Percentiles rank a stretch among this genome's conserved stretches.
Conservation (phyloP, 2,888 invertebrate genomes). For the Sussaba pulchella region DNA sequence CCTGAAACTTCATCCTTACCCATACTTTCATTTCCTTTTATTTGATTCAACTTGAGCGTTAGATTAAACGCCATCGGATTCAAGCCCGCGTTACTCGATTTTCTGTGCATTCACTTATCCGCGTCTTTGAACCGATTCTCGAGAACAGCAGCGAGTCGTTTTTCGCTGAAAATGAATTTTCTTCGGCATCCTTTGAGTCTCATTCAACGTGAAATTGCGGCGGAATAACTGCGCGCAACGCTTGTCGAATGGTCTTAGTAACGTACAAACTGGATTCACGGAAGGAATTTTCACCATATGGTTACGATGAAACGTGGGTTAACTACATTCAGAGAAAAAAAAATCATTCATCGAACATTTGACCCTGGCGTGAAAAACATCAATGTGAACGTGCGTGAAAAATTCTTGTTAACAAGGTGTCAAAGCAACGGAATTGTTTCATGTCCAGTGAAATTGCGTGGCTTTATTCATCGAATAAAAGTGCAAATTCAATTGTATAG, state of each 20-base stretch:
- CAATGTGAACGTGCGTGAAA: background rate
- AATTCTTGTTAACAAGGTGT: background rate
- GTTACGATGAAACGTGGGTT: too few relatives aligned
- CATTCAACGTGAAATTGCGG: conserved; percentile 18
- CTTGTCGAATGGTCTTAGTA: background rate
- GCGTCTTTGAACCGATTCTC: too few relatives aligned
- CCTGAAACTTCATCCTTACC: conserved; percentile 23
- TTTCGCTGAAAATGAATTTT: conserved; percentile 25
- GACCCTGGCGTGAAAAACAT: background rate
- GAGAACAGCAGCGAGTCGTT: too few relatives aligned
- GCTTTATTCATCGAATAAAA: background rate
- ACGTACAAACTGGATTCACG: background rate
- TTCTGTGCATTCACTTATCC: conserved; percentile 7
- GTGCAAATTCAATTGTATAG: conserved; percentile 36
- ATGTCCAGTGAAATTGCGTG: background rate
- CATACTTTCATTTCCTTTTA: conserved; percentile 30
- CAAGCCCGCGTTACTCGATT: background rate
- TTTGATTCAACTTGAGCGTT: conserved; percentile 53
- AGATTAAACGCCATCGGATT: conserved; percentile 52
- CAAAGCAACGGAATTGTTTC: background rate
- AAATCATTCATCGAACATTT: too few relatives aligned
- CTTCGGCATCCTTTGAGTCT: conserved; percentile 6
- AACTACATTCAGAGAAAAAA: too few relatives aligned
- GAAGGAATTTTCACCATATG: background rate
- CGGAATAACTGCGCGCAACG: background rate